A percentile compares a stretch with the other conserved stretches of the same genome.
phyloP scores from a whole-genome alignment of 2,888 invertebrate genomes.

The Halictus ligatus region DNA sequence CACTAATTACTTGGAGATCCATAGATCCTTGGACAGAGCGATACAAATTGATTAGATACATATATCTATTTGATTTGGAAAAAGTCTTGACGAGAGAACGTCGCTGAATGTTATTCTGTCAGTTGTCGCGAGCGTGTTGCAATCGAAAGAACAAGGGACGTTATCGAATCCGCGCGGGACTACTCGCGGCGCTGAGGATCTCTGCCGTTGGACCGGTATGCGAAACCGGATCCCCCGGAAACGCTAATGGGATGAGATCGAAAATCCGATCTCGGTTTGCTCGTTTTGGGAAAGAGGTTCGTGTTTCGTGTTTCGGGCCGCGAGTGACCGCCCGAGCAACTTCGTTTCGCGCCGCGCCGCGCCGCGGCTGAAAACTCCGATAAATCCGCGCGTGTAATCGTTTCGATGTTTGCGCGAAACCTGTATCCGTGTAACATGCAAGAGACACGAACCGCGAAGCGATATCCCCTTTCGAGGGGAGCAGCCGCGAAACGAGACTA shows the following conservation, averaged over 20 bases:
- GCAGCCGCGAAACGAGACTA: neutral
- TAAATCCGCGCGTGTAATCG: neutral
- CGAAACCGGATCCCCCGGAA: constrained; percentile 52
- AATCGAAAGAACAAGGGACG: constrained; percentile 16
- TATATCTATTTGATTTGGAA: neutral
- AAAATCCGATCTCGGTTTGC: constrained; percentile 33
- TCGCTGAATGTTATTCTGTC: neutral
- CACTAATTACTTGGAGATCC: no score
- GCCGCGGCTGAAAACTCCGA: constrained; percentile 2
- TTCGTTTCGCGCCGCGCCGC: neutral
- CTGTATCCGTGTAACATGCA: neutral
- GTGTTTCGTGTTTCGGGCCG: neutral
- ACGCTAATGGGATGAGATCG: constrained; percentile 37
- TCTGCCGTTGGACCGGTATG: constrained; percentile 37
- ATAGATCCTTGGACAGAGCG: no score
- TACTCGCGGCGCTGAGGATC: constrained; percentile 7
- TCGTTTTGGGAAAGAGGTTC: constrained; percentile 27
- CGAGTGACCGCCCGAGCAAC: constrained; percentile 1
- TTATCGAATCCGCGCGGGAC: constrained; percentile 29
- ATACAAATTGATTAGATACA: neutral
- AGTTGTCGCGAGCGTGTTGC: neutral
- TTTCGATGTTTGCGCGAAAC: constrained; percentile 9
- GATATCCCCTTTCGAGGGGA: constrained; percentile 7
- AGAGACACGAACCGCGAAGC: constrained; percentile 1
- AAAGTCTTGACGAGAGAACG: neutral